phyloP scores from a whole-genome alignment of 2,888 invertebrate genomes.

The Gastrophysa polygoni region DNA sequence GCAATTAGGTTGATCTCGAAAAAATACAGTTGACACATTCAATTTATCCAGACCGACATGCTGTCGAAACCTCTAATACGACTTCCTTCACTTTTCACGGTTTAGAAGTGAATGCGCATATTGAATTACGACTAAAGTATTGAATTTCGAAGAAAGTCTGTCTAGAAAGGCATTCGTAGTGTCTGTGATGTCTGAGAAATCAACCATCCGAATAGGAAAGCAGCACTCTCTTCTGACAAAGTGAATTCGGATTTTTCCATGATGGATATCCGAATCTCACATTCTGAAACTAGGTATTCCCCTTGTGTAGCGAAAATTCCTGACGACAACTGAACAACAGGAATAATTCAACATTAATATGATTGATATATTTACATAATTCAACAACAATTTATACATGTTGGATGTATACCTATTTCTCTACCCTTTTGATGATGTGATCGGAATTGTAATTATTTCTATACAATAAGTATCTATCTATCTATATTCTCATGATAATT shows the following conservation, averaged over 20 bases:
- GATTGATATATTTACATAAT: too few species aligned
- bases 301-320: too few species aligned
- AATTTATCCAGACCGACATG: constrained; percentile 12
- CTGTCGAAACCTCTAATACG: constrained; percentile 15
- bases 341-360: too few species aligned
- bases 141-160: constrained; percentile 17
- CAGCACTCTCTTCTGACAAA: neutral
- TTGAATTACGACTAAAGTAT: constrained; percentile 25
- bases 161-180: neutral
- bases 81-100: constrained; percentile 29
- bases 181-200: constrained; percentile 4
- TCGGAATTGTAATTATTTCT: too few species aligned
- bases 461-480: too few species aligned
- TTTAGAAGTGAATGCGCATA: constrained; percentile 22
- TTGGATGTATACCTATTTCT: too few species aligned
- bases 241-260: neutral
- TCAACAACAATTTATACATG: too few species aligned
- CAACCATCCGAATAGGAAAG: neutral
- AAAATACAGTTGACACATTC: constrained; percentile 6
- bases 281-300: too few species aligned
- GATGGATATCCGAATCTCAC: too few species aligned
- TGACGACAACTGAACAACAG: too few species aligned
- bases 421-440: too few species aligned
- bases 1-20: constrained; percentile 7
- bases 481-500: too few species aligned